phyloP scores from a whole-genome alignment of 1,140 invertebrate genomes.

The Cydia fagiglandana region DNA sequence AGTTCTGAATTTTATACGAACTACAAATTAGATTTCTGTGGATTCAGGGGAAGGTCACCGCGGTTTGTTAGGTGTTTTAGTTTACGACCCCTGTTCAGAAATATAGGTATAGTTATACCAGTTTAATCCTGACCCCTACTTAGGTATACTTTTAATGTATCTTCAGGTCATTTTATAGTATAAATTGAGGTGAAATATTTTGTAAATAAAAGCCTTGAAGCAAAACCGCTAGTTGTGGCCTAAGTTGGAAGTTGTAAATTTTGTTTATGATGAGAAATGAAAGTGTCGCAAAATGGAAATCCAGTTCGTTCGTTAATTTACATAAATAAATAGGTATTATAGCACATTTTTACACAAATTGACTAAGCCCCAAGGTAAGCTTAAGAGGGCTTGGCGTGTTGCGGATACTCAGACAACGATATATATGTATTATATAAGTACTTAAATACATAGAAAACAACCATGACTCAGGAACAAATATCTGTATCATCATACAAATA shows the following conservation, averaged over 20 bases:
- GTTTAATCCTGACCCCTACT: neutral
- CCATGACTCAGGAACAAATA: too few species aligned
- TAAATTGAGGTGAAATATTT: neutral
- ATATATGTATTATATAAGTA: too few species aligned
- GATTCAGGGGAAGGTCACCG: neutral
- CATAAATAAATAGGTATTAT: too few species aligned
- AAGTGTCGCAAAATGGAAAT: neutral
- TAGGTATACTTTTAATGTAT: neutral
- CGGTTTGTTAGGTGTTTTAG: conserved; percentile 1
- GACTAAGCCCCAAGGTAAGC: too few species aligned
- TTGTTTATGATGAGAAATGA: neutral
- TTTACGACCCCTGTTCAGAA: conserved; percentile 4
- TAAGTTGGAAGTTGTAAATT: neutral
- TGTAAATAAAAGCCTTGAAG: neutral
- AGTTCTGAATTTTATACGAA: conserved; percentile 28
- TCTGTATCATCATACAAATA: too few species aligned
- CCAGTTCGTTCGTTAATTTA: neutral
- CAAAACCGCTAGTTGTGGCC: conserved; percentile 2
- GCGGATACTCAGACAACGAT: too few species aligned
- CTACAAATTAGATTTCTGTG: conserved; percentile 22
- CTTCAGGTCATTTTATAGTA: neutral
- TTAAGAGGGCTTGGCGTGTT: too few species aligned
- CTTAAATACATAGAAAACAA: too few species aligned
- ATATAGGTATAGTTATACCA: neutral
- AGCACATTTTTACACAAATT: too few species aligned